Conservation (phyloP, 2,888 invertebrate genomes). For the Neoitamus cyanurus region DNA sequence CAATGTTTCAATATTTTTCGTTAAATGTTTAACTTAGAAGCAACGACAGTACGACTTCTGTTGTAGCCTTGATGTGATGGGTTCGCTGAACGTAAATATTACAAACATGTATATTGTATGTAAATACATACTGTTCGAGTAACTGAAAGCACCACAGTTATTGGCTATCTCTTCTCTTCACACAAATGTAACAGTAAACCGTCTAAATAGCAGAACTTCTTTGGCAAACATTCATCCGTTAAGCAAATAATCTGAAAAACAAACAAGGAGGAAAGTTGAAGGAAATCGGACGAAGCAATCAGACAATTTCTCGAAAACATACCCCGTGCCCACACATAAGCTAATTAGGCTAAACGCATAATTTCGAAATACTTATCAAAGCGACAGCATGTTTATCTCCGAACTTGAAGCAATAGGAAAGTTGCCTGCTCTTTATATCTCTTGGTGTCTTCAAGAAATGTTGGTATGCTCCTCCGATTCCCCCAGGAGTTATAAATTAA, state of each 20-base stretch:
- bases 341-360: conserved; percentile 1
- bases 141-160: too few relatives aligned
- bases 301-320: background rate
- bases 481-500: background rate
- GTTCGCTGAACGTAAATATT: too few relatives aligned
- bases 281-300: background rate
- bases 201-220: background rate
- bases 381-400: background rate
- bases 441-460: background rate
- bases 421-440: background rate
- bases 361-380: background rate
- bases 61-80: too few relatives aligned
- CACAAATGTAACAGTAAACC: background rate
- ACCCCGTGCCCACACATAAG: background rate
- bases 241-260: background rate
- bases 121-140: too few relatives aligned
- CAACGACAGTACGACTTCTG: too few relatives aligned
- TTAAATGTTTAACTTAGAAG: too few relatives aligned
- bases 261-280: background rate
- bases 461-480: background rate
- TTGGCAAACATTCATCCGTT: background rate
- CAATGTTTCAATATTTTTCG: too few relatives aligned
- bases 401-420: background rate
- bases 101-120: too few relatives aligned
- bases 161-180: background rate